Evolutionary conservation across 1,140 invertebrate genomes (phyloP).

Genomic region (Drosophila parvula): DNA sequence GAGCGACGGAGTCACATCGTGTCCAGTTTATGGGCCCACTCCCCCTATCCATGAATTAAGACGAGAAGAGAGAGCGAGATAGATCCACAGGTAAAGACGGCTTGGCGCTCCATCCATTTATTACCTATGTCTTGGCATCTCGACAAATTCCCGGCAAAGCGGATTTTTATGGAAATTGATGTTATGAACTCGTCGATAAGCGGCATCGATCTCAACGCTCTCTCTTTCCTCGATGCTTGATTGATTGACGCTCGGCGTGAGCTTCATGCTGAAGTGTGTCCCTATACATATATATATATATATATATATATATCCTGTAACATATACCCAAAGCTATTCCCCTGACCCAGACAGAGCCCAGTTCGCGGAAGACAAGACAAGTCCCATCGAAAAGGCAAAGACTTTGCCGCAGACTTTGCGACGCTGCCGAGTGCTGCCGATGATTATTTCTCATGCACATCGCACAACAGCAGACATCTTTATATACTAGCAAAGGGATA

Average conservation of each 20-base stretch:
- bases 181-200: conserved; percentile 76
- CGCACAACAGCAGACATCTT: conserved; percentile 55
- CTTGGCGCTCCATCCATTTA: conserved; percentile 12
- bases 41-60: conserved; percentile 10
- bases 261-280: conserved; percentile 55
- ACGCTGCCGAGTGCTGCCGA: conserved; percentile 58
- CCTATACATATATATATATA: too few species aligned
- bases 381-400: conserved; percentile 35
- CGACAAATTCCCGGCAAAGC: conserved; percentile 41
- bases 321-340: conserved; percentile 9
- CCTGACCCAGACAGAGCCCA: conserved; percentile 11
- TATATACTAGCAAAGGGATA: conserved; percentile 20
- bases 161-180: conserved; percentile 73
- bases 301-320: conserved; percentile 9
- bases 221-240: conserved; percentile 29
- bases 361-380: conserved; percentile 2
- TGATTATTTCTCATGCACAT: conserved; percentile 78
- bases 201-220: conserved; percentile 41
- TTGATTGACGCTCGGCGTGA: conserved; percentile 75
- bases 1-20: conserved; percentile 45
- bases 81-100: conserved; percentile 29
- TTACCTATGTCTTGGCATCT: conserved; percentile 24
- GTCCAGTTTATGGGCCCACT: conserved; percentile 18
- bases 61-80: background rate
- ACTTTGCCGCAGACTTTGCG: conserved; percentile 71